phyloP scores from a whole-genome alignment of 1,140 invertebrate species.

The Doryteuthis pealeii region DNA sequence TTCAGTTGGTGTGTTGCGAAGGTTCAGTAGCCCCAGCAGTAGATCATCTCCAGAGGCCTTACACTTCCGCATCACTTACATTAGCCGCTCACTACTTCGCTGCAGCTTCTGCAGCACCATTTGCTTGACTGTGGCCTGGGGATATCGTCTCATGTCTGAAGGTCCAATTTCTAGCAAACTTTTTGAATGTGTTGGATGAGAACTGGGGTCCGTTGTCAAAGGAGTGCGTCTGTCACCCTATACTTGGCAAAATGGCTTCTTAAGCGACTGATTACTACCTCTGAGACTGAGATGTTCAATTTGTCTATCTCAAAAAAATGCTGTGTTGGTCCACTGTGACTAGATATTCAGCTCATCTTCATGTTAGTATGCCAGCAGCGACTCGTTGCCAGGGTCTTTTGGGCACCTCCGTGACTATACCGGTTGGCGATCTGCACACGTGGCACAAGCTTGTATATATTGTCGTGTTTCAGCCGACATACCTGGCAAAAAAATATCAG shows the following conservation, averaged over 20 bases:
- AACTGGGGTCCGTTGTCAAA: constrained; percentile 1
- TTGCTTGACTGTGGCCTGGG: constrained; percentile 14
- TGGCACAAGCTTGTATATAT: neutral
- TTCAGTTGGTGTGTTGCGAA: constrained; percentile 14
- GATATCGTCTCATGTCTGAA: constrained; percentile 12
- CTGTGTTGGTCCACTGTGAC: constrained; percentile 21
- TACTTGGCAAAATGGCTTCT: constrained; percentile 17
- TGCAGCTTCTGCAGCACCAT: constrained; percentile 20
- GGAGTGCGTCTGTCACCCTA: constrained; percentile 14
- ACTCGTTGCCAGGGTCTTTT: constrained; percentile 17
- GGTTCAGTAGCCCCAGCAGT: constrained; percentile 9
- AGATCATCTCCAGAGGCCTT: neutral
- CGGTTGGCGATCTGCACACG: constrained; percentile 6
- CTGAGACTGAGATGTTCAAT: neutral
- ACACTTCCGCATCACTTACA: constrained; percentile 3
- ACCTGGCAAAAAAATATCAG: neutral
- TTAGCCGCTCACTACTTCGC: constrained; percentile 9
- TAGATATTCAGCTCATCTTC: constrained; percentile 7
- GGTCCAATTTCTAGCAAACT: neutral
- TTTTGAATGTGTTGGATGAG: neutral
- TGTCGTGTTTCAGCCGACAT: neutral
- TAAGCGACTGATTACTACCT: neutral
- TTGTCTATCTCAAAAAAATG: constrained; percentile 20
- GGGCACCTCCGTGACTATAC: constrained; percentile 16
- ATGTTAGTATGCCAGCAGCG: constrained; percentile 12